Percentiles rank a stretch among this genome's conserved stretches.
Evolutionary conservation across 2,797 vertebrate genomes (phyloP).

Genomic region (Acanthornis magna): DNA sequence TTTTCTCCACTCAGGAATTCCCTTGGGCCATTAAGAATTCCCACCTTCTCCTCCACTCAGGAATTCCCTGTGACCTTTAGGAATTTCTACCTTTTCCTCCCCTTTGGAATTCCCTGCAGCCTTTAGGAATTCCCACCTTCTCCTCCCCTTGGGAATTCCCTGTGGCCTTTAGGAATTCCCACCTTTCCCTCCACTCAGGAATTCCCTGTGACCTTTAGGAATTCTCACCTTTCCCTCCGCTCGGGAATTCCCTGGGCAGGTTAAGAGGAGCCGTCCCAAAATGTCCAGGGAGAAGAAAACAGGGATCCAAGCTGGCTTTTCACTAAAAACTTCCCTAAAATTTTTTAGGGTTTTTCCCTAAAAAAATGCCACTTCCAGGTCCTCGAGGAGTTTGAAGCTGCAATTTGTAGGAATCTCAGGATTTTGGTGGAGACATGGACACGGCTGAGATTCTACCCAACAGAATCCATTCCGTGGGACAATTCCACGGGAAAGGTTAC

Average conservation of each 20-base stretch:
- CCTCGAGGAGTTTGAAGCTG: accelerated
- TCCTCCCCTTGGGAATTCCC: neutral
- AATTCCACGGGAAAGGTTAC: neutral
- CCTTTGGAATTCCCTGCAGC: neutral
- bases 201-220: too few species aligned
- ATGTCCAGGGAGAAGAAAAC: neutral
- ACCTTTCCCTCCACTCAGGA: too few species aligned
- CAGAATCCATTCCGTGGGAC: neutral
- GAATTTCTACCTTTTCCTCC: neutral
- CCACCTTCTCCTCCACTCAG: too few species aligned
- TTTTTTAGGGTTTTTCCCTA: too few species aligned
- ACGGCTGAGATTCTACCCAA: neutral
- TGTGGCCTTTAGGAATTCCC: too few species aligned
- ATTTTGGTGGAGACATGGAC: neutral
- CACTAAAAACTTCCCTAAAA: neutral
- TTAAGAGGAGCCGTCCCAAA: neutral
- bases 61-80: neutral
- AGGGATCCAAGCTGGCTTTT: neutral
- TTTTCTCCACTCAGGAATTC: neutral
- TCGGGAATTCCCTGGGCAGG: neutral
- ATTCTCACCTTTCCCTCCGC: neutral
- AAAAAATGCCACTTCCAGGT: neutral
- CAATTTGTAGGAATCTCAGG: neutral
- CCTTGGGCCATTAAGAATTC: neutral
- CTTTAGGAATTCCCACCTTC: neutral